Evolutionary conservation across 1,140 invertebrate species (phyloP), one percentile per base, ranked within the genome.

Genomic region (Eriocheir sinensis): DNA sequence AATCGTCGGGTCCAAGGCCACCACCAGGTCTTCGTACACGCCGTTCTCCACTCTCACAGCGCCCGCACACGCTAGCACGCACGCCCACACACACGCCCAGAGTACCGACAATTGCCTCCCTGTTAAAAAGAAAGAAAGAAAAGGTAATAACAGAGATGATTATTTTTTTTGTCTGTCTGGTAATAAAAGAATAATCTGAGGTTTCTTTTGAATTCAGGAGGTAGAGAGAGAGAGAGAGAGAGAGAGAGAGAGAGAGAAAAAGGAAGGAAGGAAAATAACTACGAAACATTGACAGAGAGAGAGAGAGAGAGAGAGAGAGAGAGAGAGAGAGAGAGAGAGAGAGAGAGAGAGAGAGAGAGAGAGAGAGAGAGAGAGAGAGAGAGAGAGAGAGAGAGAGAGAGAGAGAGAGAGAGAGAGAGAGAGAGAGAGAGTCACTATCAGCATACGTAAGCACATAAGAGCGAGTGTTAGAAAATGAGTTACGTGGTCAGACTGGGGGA

Each of bases 1-100:
- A 60, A 91, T 91, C 15, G 0, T n/a, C 2, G 90, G 90, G 72
- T 91, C 90, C 15, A 91, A 9, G 8, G 90, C 90, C 30, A 91
- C 17, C 41, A 91, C 90, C 34, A 91, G 17, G 79, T 91, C 72
- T 32, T 91, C 36, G 38, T 81, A 80, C 3, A 17, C 32, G 17
- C 90, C 90, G 30, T 81, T 34, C 9, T 34, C 3, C 21, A 91
- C 12, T 15, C 60, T 17, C 90, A 91, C 72, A 34, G 60, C 90
- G 60, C 60, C 32, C 79, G 30, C 34, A 34, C 36, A 79, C 79
- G 36, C 60, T 36, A 60, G 30, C 17, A 30, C 53, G 8, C n/a
- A 60, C 34, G 32, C n/a, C 89, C 48, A 79, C 34, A 30, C 72
- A 30, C 72, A 30, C 27, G 15, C 36, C 60, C 60, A n/a, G 21